A percentile compares a stretch with the other conserved stretches of the same genome.
These are phyloP conservation scores for Abramis brama DNA, from an alignment of 2,113 vertebrate species.

Conservation along the genomic window DNA sequence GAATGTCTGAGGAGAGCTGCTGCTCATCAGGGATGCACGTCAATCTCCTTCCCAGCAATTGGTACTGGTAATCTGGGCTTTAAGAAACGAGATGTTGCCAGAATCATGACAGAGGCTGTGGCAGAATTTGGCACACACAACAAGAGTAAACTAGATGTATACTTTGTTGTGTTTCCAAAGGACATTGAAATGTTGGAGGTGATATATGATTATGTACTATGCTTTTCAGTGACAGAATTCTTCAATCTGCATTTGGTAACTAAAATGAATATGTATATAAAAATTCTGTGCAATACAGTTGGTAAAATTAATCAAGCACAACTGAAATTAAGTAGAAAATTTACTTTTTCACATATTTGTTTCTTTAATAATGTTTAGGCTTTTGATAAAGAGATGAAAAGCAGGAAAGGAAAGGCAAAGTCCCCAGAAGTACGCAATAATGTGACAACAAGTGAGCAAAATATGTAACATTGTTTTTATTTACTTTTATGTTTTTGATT, in stretches of 20 bases:
- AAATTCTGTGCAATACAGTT: too few relatives aligned
- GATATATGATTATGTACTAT: conserved; percentile 24
- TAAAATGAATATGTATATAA: neutral
- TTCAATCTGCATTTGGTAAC: neutral
- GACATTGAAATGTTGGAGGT: conserved; percentile 67
- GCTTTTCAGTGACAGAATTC: neutral
- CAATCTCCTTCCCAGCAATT: conserved; percentile 83
- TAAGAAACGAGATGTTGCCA: conserved; percentile 50
- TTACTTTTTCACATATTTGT: neutral
- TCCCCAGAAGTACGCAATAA: neutral
- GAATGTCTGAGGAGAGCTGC: conserved; percentile 61
- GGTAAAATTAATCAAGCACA: neutral
- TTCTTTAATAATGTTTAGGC: conserved; percentile 56
- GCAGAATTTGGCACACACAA: conserved; percentile 53
- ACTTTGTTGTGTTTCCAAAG: conserved; percentile 75
- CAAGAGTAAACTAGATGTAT: conserved; percentile 59
- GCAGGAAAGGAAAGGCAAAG: fast-evolving
- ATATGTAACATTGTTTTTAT: neutral
- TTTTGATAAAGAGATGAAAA: conserved; percentile 60
- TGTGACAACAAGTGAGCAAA: neutral
- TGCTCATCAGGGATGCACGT: fast-evolving
- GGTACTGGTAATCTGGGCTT: conserved; percentile 66
- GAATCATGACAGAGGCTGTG: conserved; percentile 72
- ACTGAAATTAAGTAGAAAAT: neutral
- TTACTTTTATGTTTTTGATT: neutral